These are phyloP conservation scores for Melanargia galathea DNA, from an alignment of 2,888 invertebrate species.

Conservation along the genomic window DNA sequence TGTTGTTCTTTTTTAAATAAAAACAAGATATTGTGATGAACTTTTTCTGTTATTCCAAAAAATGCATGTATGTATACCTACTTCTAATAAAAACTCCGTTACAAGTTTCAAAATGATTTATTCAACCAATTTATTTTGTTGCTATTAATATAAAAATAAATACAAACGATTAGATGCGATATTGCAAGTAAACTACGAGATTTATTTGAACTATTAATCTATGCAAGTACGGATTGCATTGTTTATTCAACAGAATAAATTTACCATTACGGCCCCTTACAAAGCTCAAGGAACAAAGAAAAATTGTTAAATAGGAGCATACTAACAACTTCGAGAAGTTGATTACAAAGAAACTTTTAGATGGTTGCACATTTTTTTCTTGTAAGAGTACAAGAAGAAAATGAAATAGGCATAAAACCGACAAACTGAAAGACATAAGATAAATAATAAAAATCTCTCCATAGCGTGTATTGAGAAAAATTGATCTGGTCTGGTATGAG, in stretches of 20 bases:
- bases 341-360: conserved; percentile 20
- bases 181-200: conserved; percentile 25
- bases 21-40: too few species aligned
- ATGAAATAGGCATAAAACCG: too few species aligned
- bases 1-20: too few species aligned
- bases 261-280: conserved; percentile 32
- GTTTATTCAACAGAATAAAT: conserved; percentile 38
- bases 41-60: too few species aligned
- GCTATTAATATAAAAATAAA: neutral
- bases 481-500: too few species aligned
- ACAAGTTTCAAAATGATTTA: too few species aligned
- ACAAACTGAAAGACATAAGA: too few species aligned
- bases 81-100: too few species aligned
- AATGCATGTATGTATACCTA: too few species aligned
- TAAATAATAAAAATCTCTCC: too few species aligned
- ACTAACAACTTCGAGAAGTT: conserved; percentile 23
- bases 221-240: conserved; percentile 32
- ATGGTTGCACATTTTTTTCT: conserved; percentile 17
- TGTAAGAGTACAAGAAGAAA: neutral
- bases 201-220: conserved; percentile 35
- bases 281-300: conserved; percentile 35
- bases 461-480: too few species aligned
- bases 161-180: neutral
- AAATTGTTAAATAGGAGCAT: conserved; percentile 33
- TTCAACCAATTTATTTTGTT: too few species aligned